A percentile compares a stretch with the other conserved stretches of the same genome.
Evolutionary conservation across 2,113 vertebrate genomes (phyloP).

Genomic region (Neolamprologus caudopunctatus): DNA sequence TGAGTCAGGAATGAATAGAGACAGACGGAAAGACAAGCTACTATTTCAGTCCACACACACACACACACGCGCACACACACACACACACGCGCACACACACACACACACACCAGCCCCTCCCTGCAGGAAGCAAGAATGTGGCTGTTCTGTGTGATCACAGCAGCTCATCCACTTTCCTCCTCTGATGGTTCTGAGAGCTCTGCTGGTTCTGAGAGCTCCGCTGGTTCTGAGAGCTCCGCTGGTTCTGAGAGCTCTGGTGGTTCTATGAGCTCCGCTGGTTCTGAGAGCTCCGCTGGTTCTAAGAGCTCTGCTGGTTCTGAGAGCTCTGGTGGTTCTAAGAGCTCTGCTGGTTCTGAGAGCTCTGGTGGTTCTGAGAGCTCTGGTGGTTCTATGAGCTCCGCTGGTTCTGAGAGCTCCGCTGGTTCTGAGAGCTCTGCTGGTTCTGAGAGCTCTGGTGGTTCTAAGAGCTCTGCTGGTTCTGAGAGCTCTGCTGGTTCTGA

Average conservation of each 20-base stretch:
- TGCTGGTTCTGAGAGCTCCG: fast-evolving
- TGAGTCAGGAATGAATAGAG: not conserved
- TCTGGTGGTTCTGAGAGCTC: not conserved
- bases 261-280: not conserved
- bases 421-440: no score
- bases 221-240: no score
- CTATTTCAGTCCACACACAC: not conserved
- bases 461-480: fast-evolving
- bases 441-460: fast-evolving
- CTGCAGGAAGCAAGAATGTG: constrained; percentile 15
- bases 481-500: fast-evolving
- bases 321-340: fast-evolving
- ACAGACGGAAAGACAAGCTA: not conserved
- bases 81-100: not conserved
- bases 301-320: fast-evolving
- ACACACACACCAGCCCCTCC: not conserved
- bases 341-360: not conserved
- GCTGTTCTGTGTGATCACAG: not conserved
- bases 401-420: no score
- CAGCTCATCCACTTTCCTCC: not conserved
- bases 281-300: fast-evolving
- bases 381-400: fast-evolving
- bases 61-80: not conserved
- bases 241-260: no score
- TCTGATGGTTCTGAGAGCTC: not conserved